Base-by-base conservation (phyloP, 2,797 vertebrate species). In the Natrix natrix region DNA sequence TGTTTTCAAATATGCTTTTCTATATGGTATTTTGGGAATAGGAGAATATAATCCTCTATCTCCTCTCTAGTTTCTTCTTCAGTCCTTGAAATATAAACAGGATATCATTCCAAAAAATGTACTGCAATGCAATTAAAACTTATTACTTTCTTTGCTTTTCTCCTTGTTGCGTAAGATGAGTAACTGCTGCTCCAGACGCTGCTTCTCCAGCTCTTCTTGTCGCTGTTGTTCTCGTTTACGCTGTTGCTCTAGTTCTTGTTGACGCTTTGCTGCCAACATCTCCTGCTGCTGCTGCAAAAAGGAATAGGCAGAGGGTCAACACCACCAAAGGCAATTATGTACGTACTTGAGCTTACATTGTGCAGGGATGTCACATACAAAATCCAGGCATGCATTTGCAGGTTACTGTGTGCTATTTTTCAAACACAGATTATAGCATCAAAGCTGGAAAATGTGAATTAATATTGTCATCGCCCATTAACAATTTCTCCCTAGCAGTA, bases 191-290 rank as follows among this genome's bases (percentile, higher is more conserved):
- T 99, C 99, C 92, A 99, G 97, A 90, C 98, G 97, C 96, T 98
- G 99, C 94, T 99, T 99, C 97, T 99, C 99, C 97, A 99, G 98
- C 95, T 99, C 99, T 93, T 99, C 99, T 13, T 99, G 98, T 94
- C 98, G 98, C 94, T 99, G 98, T 93, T 98, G 98, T 97, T 99
- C 99, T 94, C 98, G 97, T 96, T 99, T 98, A 95, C 98, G 98
- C 98, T 99, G 99, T 97, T 99, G 99, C 96, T 99, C 99, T 97
- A 99, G 94, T 97, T 99, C 99, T 97, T 99, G 98, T 96, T 99
- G 99, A 95, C 98, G 97, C 94, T 99, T 99, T 0, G 98, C 99
- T 0, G 98, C 99, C 97, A 99, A 93, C 94, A 99, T 98, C 97
- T 99, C 99, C 97, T 99, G 99, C 97, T 99, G 99, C 97, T 99